These are phyloP conservation scores for Drosophila sordidula DNA, from an alignment of 2,888 invertebrate species.

Conservation along the genomic window DNA sequence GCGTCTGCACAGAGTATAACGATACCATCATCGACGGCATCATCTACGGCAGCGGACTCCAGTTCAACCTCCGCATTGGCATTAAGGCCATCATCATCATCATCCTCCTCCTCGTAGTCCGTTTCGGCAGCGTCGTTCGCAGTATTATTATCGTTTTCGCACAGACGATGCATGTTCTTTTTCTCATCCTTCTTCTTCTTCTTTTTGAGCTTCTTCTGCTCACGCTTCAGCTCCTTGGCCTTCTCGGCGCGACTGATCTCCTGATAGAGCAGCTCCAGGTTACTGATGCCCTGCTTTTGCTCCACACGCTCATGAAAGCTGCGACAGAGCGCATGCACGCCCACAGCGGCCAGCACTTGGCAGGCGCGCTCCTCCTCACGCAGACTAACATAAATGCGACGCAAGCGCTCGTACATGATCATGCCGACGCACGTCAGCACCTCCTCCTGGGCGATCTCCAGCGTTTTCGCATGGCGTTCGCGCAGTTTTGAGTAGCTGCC, in stretches of 20 bases:
- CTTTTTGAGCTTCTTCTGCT: slow-evolving; percentile 93
- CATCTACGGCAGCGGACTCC: slow-evolving; percentile 28
- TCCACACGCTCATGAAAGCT: slow-evolving; percentile 96
- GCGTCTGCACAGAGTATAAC: slow-evolving; percentile 48
- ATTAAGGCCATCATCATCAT: slow-evolving; percentile 81
- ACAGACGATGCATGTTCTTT: slow-evolving; percentile 84
- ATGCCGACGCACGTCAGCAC: slow-evolving; percentile 97
- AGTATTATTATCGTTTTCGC: slow-evolving; percentile 53
- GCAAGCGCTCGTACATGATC: slow-evolving; percentile 95
- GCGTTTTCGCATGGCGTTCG: slow-evolving; percentile 97
- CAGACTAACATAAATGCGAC: slow-evolving; percentile 93
- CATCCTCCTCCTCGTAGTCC: slow-evolving; percentile 70
- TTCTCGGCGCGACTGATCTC: slow-evolving; percentile 95
- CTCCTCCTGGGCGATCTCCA: slow-evolving; percentile 98
- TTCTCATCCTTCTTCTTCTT: slow-evolving; percentile 90
- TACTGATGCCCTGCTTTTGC: slow-evolving; percentile 94
- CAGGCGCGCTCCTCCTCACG: slow-evolving; percentile 97
- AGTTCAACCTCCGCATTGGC: slow-evolving; percentile 21
- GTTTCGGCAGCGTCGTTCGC: slow-evolving; percentile 66
- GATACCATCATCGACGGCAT: slow-evolving; percentile 70
- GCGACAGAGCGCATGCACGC: slow-evolving; percentile 93
- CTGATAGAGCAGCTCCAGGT: slow-evolving; percentile 94
- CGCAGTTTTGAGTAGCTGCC: slow-evolving; percentile 89
- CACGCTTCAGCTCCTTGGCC: slow-evolving; percentile 93
- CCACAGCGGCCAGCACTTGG: slow-evolving; percentile 95